phyloP scores from a whole-genome alignment of 2,113 vertebrate species.

The Vicugna pacos region DNA sequence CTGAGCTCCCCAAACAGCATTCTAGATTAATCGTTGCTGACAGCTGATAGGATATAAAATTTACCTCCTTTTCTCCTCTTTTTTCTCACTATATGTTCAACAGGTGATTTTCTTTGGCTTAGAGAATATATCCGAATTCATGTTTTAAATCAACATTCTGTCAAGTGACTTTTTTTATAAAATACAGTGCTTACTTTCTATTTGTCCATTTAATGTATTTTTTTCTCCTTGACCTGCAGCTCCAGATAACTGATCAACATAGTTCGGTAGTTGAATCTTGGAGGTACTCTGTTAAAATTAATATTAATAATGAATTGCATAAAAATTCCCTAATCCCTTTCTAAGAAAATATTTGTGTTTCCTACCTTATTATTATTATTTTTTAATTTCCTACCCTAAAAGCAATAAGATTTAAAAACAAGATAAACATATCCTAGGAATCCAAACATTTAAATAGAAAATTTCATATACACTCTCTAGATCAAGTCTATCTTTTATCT shows the following conservation, averaged over 20 bases:
- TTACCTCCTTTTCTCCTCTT: neutral
- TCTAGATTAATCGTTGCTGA: neutral
- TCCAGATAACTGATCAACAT: neutral
- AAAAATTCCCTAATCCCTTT: slow-evolving; percentile 7
- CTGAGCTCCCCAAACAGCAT: neutral
- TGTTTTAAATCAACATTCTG: slow-evolving; percentile 23
- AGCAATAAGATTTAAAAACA: slow-evolving; percentile 15
- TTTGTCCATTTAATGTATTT: slow-evolving; percentile 68
- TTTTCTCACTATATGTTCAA: neutral
- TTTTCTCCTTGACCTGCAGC: slow-evolving; percentile 65
- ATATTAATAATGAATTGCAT: slow-evolving; percentile 29
- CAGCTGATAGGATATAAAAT: neutral
- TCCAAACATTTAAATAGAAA: neutral
- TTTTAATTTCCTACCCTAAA: neutral
- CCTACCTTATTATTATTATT: neutral
- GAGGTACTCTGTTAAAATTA: slow-evolving; percentile 85
- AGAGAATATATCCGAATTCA: neutral
- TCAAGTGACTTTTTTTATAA: neutral
- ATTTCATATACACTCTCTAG: neutral
- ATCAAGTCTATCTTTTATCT: too few species aligned
- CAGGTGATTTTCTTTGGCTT: neutral
- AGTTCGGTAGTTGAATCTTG: slow-evolving; percentile 80
- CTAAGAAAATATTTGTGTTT: neutral
- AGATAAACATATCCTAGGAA: neutral
- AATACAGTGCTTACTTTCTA: slow-evolving; percentile 87